Percentiles rank a stretch among this genome's conserved stretches.
Conservation (phyloP, 2,888 invertebrate species). For the Argyra leucocephala region DNA sequence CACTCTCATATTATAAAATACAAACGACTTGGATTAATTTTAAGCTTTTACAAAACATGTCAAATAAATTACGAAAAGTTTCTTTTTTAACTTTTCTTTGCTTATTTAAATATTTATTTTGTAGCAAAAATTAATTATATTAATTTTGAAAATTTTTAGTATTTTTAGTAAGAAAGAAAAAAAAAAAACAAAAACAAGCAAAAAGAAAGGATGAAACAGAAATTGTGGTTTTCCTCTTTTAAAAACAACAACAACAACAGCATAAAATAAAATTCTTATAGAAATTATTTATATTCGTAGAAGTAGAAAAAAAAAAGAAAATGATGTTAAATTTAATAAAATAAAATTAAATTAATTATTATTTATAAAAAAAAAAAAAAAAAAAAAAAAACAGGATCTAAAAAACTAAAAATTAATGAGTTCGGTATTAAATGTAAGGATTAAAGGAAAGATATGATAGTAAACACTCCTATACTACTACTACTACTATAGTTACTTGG, state of each 20-base stretch:
- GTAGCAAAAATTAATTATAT: constrained; percentile 4
- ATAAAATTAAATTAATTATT: constrained; percentile 3
- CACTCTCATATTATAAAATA: no score
- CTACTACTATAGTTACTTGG: no score
- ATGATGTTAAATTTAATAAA: not conserved
- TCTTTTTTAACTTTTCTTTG: not conserved
- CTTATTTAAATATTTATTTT: constrained; percentile 4
- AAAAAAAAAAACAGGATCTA: no score
- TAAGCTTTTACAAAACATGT: constrained; percentile 3
- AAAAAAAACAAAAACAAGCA: not conserved
- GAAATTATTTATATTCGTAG: no score
- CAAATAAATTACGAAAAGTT: not conserved
- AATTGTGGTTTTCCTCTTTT: constrained; percentile 1
- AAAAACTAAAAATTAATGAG: no score
- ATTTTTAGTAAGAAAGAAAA: no score
- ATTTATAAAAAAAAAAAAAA: not conserved
- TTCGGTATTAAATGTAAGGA: no score
- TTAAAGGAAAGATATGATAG: no score
- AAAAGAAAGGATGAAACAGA: not conserved
- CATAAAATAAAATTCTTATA: not conserved
- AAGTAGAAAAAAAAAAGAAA: not conserved
- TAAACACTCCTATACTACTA: no score
- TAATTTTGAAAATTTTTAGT: not conserved
- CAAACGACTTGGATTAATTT: not conserved
- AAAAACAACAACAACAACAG: no score